Percentiles rank a stretch among this genome's conserved stretches.
Evolutionary conservation across 1,140 invertebrate species (phyloP).

Genomic region (Pentalonia nigronervosa): DNA sequence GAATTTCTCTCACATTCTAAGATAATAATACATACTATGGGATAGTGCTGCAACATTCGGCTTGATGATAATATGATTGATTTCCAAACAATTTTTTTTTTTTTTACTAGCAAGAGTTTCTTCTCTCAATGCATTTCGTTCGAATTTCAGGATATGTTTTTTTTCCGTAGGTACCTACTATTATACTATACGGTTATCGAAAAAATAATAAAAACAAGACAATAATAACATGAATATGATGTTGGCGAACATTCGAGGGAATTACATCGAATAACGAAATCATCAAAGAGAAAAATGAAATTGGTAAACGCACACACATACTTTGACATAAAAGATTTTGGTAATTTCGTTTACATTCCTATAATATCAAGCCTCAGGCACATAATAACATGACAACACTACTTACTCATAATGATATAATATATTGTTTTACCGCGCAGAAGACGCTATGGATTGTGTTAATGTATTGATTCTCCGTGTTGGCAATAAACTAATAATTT

Average conservation of each 20-base stretch:
- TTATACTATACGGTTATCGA: not conserved
- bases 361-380: not conserved
- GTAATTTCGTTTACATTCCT: not conserved
- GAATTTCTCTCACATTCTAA: not conserved
- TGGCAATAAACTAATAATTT: not conserved
- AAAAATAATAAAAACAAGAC: not conserved
- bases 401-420: not conserved
- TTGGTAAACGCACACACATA: not conserved
- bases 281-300: not conserved
- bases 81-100: no score
- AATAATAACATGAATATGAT: not conserved
- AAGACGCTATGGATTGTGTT: not conserved
- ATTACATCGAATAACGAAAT: not conserved
- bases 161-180: not conserved
- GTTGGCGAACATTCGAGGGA: not conserved
- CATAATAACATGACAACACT: not conserved
- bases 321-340: not conserved
- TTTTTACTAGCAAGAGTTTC: not conserved
- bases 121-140: not conserved
- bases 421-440: not conserved
- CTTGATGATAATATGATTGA: constrained; percentile 8
- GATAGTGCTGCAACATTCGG: not conserved
- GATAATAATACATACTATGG: not conserved
- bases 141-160: not conserved
- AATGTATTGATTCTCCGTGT: not conserved